Conservation (phyloP, 1,140 invertebrate genomes). For the Agrypnia vestita region DNA sequence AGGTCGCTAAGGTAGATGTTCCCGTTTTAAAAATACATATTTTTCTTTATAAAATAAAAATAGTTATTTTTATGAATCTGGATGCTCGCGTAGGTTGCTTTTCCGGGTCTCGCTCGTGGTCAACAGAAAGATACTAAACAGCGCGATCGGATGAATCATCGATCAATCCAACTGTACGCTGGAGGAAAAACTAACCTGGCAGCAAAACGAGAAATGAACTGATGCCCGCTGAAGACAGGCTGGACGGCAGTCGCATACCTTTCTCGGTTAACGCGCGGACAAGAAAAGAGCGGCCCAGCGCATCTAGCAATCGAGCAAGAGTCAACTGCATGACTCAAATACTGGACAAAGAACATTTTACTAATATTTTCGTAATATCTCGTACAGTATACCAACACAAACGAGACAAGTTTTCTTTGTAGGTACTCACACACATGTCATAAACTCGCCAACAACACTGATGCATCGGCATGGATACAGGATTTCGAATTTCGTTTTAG, state of each 20-base stretch:
- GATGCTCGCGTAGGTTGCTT: neutral
- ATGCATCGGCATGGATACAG: no score
- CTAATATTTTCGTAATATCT: no score
- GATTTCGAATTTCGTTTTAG: no score
- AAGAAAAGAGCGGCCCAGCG: neutral
- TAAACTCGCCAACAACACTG: no score
- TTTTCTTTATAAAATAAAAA: neutral
- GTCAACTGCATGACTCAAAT: neutral
- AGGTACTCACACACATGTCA: no score
- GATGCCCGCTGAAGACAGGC: constrained; percentile 4
- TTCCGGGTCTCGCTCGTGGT: neutral
- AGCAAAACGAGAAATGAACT: constrained; percentile 14
- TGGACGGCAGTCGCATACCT: neutral
- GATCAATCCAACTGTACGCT: constrained; percentile 27
- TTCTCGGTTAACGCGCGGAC: no score
- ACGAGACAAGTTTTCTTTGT: no score
- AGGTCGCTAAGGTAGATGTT: no score
- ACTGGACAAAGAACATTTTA: neutral
- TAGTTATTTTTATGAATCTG: no score
- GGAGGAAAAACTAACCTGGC: constrained; percentile 15
- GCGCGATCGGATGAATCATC: constrained; percentile 7
- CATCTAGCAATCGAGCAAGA: neutral
- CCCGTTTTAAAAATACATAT: neutral
- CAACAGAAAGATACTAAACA: neutral
- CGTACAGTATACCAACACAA: no score